Base-by-base conservation (phyloP, 2,797 vertebrate genomes). In the Numenius phaeopus region DNA sequence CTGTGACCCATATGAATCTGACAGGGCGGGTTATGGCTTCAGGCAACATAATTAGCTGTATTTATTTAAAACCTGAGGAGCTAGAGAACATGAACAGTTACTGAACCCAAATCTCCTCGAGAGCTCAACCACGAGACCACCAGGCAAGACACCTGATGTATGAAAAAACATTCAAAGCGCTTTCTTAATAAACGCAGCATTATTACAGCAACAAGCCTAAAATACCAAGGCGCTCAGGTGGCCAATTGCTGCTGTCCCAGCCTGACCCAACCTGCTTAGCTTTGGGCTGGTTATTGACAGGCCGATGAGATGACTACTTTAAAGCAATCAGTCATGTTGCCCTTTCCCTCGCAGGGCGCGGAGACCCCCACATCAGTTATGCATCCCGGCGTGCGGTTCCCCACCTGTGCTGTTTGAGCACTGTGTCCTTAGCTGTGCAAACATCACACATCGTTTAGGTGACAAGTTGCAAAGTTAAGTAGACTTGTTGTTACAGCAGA, bases 351-450 rank as follows among this genome's bases (percentile, higher is more conserved):
- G 1, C 72, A 75, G 79, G 5, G 2, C 23, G 57, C 0, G 0
- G 84, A 89, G 87, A 89, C 84, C 92, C 62, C 62, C 72, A 18
- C 87, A 87, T 95, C 94, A 87, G 84, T 94, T 94, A 54, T 81
- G 76, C 76, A 57, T 95, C 76, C 52, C 1, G 0, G 72, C 4
- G 2, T 80, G 73, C 90, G 50, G 6, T 92, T 94, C 79, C 83
- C 81, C 78, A 94, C 96, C 89, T 90, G 89, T 66, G 86, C 89
- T 71, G 76, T 88, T 89, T 86, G 95, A 96, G 71, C 55, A 22
- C 95, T 96, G 87, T 96, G 75, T 97, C 94, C 87, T 83, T 95
- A 96, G 94, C 95, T 97, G 90, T 95, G 87, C 97, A 95, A 97
- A 94, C 94, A 94, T 94, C 69, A 87, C 82, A 91, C 76, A 10